Percentiles rank a stretch among this genome's conserved stretches.
Evolutionary conservation across 2,113 vertebrate genomes (phyloP).

Genomic region (Nesoenas mayeri): DNA sequence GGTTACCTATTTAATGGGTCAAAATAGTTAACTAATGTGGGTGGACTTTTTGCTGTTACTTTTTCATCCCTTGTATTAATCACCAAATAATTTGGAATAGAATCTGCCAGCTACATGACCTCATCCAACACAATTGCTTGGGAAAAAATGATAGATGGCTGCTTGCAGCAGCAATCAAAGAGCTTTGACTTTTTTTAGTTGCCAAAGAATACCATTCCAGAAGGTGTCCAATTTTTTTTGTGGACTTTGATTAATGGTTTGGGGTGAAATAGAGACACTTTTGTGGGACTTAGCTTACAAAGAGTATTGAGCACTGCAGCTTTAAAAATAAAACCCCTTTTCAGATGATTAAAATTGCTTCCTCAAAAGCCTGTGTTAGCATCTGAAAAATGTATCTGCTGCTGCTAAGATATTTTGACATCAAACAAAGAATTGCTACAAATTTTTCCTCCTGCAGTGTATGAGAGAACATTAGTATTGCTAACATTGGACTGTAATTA

Average conservation of each 20-base stretch:
- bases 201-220: neutral
- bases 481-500: neutral
- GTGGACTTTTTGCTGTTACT: neutral
- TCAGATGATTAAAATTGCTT: neutral
- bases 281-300: neutral
- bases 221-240: neutral
- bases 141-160: neutral
- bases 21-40: neutral
- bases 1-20: neutral
- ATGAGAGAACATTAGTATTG: neutral
- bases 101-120: neutral
- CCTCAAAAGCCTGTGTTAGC: neutral
- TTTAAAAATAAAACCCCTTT: neutral
- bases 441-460: neutral
- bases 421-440: neutral
- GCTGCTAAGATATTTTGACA: neutral
- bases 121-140: neutral
- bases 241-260: neutral
- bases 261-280: neutral
- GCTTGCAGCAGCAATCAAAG: neutral
- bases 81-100: neutral
- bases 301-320: fast-evolving
- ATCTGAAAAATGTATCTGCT: neutral
- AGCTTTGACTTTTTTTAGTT: neutral
- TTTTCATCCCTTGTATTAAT: neutral